Conservation (phyloP, 2,888 invertebrate species). For the Seira musarum region DNA sequence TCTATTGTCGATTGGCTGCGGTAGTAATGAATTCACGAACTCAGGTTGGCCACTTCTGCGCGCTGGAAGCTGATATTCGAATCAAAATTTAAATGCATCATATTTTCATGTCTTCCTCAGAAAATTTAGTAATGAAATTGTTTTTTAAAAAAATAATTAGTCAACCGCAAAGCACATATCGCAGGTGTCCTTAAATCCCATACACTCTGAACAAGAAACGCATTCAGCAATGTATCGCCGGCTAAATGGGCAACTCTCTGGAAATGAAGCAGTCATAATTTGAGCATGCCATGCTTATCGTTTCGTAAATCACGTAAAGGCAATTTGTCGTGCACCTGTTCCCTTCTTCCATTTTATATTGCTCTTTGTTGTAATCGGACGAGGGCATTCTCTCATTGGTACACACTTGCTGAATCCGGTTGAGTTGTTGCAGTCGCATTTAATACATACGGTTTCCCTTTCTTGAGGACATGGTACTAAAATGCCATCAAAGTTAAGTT, state of each 20-base stretch:
- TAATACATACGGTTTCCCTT: constrained; percentile 6
- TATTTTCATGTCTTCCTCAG: neutral
- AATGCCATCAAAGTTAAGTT: too few relatives aligned
- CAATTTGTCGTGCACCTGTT: neutral
- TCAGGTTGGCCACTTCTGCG: constrained; percentile 20
- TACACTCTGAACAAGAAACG: constrained; percentile 33
- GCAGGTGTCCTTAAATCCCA: constrained; percentile 22
- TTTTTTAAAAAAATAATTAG: neutral
- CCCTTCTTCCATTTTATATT: constrained; percentile 5
- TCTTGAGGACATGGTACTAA: constrained; percentile 38
- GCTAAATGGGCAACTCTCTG: constrained; percentile 29
- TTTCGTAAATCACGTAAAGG: neutral
- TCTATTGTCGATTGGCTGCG: constrained; percentile 15
- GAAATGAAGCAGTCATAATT: neutral
- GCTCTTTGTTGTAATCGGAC: neutral
- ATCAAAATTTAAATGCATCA: neutral
- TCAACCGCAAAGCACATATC: constrained; percentile 35
- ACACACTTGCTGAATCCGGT: constrained; percentile 18
- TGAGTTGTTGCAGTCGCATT: neutral
- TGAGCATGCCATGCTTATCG: neutral
- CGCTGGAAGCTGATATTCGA: constrained; percentile 15
- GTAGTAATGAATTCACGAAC: neutral
- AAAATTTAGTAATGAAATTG: too few relatives aligned
- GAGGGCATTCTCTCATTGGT: constrained; percentile 12
- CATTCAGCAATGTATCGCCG: constrained; percentile 13